Percentiles rank a stretch among this genome's conserved stretches.
Evolutionary conservation across 2,888 invertebrate genomes (phyloP).

Genomic region (Alsophila aescularia): DNA sequence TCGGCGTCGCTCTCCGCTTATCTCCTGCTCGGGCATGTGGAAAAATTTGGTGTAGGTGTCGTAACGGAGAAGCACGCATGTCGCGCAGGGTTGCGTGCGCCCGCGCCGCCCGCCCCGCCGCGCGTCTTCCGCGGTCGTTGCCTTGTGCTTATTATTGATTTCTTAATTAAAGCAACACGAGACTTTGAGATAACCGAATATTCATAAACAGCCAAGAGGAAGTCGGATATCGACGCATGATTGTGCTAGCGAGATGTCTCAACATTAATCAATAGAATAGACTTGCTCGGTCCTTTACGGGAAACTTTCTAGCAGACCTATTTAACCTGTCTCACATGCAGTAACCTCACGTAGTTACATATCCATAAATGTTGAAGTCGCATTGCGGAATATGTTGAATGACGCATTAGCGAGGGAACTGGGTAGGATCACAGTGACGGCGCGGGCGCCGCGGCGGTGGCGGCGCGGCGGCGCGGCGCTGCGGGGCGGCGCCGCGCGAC

Average conservation of each 20-base stretch:
- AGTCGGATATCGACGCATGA: not conserved
- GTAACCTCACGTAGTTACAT: slow-evolving; percentile 65
- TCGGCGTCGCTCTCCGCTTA: slow-evolving; percentile 80
- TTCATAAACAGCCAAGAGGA: slow-evolving; percentile 22
- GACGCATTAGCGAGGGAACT: slow-evolving; percentile 61
- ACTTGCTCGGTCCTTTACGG: slow-evolving; percentile 36
- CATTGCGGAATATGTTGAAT: slow-evolving; percentile 65
- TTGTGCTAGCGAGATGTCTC: slow-evolving; percentile 12
- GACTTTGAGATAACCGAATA: slow-evolving; percentile 20
- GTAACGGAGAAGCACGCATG: slow-evolving; percentile 81
- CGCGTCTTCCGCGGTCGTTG: slow-evolving; percentile 70
- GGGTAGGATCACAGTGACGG: slow-evolving; percentile 62
- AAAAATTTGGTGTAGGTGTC: slow-evolving; percentile 84
- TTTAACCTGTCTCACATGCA: slow-evolving; percentile 62
- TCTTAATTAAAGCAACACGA: slow-evolving; percentile 66
- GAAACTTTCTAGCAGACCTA: slow-evolving; percentile 59
- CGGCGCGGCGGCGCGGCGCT: slow-evolving; percentile 27
- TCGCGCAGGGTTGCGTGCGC: slow-evolving; percentile 73
- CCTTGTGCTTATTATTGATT: slow-evolving; percentile 67
- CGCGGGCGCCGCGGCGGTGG: slow-evolving; percentile 49
- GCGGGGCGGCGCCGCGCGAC: slow-evolving; percentile 32
- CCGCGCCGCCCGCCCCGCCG: slow-evolving; percentile 68
- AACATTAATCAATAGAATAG: slow-evolving; percentile 26
- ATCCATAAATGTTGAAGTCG: slow-evolving; percentile 63
- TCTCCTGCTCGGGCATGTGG: slow-evolving; percentile 83